Conservation (phyloP, 1,140 invertebrate species). For the Apis florea region DNA sequence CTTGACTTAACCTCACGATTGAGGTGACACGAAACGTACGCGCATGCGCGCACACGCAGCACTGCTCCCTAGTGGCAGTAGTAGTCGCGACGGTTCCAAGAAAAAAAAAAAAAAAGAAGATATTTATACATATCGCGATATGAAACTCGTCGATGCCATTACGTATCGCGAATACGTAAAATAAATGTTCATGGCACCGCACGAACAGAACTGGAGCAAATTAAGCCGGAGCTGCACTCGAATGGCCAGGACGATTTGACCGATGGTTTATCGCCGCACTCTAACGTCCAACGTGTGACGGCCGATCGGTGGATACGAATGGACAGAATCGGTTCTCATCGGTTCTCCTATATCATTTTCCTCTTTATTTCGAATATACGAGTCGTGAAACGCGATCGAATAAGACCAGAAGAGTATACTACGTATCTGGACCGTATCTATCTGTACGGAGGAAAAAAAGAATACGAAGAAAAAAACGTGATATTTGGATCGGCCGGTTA, state of each 20-base stretch:
- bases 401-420: not conserved
- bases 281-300: conserved; percentile 44
- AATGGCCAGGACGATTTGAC: conserved; percentile 49
- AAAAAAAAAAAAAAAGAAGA: not conserved
- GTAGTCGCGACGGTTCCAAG: conserved; percentile 4
- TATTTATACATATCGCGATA: no score
- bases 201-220: conserved; percentile 47
- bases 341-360: not conserved
- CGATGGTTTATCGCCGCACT: conserved; percentile 44
- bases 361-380: not conserved
- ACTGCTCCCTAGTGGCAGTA: not conserved
- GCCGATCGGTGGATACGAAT: conserved; percentile 44
- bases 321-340: not conserved
- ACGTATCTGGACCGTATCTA: no score
- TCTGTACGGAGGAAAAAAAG: no score
- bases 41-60: conserved; percentile 4
- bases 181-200: conserved; percentile 49
- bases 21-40: conserved; percentile 28
- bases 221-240: conserved; percentile 47
- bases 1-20: no score
- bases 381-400: not conserved
- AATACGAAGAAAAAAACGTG: no score
- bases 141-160: conserved; percentile 43
- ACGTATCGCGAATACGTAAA: conserved; percentile 50
- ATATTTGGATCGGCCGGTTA: not conserved